Conservation (phyloP, 1,140 invertebrate genomes). For the Linepithema humile region DNA sequence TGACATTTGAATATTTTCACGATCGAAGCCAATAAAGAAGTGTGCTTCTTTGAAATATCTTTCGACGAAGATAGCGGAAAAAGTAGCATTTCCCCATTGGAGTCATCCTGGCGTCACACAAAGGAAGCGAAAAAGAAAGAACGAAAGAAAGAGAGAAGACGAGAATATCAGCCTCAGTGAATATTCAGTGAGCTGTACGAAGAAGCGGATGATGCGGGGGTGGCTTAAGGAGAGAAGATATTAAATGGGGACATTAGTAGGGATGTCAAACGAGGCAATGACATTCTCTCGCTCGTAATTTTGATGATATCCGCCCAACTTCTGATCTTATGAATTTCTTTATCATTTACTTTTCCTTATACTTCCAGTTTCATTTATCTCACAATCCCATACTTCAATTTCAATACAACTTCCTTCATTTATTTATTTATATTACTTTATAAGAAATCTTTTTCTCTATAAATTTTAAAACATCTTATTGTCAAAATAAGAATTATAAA, state of each 20-base stretch:
- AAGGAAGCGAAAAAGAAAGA: constrained; percentile 35
- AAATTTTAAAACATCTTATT: background rate
- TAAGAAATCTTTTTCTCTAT: background rate
- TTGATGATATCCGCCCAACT: background rate
- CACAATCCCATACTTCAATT: too few species aligned
- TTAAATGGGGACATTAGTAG: constrained; percentile 44
- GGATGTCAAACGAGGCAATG: constrained; percentile 34
- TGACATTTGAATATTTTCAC: background rate
- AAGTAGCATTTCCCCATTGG: background rate
- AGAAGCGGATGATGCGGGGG: constrained; percentile 35
- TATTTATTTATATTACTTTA: background rate
- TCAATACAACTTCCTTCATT: too few species aligned
- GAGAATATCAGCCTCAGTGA: constrained; percentile 12
- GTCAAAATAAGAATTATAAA: background rate
- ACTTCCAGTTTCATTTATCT: too few species aligned
- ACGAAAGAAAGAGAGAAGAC: background rate
- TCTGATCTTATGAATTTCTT: background rate
- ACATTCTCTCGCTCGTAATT: constrained; percentile 22
- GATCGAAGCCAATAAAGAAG: background rate
- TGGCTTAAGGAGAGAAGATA: constrained; percentile 46
- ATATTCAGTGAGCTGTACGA: constrained; percentile 44
- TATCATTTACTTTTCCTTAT: background rate
- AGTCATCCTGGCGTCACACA: constrained; percentile 24
- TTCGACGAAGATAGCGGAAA: background rate
- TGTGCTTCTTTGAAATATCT: background rate